phyloP scores from a whole-genome alignment of 1,140 invertebrate genomes.

The Heliconius himera region DNA sequence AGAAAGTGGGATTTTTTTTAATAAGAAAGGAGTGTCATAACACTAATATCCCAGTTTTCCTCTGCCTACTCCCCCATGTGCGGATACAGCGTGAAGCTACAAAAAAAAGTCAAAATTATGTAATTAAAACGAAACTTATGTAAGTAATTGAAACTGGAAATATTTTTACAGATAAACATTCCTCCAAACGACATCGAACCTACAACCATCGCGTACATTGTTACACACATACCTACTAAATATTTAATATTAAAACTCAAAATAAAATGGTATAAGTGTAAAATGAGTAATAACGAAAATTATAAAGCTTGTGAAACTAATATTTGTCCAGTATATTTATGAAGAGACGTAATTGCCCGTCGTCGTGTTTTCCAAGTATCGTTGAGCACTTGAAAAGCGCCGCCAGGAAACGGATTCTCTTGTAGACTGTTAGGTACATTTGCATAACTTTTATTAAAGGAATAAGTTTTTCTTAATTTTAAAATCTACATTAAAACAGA shows the following conservation, averaged over 20 bases:
- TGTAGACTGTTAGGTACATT: conserved; percentile 8
- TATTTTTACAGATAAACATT: background rate
- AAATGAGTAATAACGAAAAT: conserved; percentile 11
- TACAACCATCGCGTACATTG: background rate
- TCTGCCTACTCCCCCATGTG: too few relatives aligned
- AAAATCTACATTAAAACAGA: background rate
- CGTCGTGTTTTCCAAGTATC: conserved; percentile 38
- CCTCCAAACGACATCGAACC: background rate
- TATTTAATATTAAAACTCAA: background rate
- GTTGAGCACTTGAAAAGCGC: conserved; percentile 26
- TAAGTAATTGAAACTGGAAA: too few relatives aligned
- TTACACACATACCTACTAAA: background rate
- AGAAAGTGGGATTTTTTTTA: too few relatives aligned
- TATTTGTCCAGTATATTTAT: conserved; percentile 38
- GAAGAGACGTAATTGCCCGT: conserved; percentile 40
- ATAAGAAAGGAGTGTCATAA: too few relatives aligned
- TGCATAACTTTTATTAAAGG: conserved; percentile 3
- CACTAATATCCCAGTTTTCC: too few relatives aligned
- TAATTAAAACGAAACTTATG: too few relatives aligned
- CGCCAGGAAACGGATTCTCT: conserved; percentile 30
- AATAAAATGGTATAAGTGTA: background rate
- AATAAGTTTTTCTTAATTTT: conserved; percentile 3
- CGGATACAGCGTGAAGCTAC: too few relatives aligned
- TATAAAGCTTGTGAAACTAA: conserved; percentile 33
- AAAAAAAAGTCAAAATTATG: too few relatives aligned